Evolutionary conservation across 2,113 vertebrate species (phyloP).

Genomic region (Petaurus breviceps): DNA sequence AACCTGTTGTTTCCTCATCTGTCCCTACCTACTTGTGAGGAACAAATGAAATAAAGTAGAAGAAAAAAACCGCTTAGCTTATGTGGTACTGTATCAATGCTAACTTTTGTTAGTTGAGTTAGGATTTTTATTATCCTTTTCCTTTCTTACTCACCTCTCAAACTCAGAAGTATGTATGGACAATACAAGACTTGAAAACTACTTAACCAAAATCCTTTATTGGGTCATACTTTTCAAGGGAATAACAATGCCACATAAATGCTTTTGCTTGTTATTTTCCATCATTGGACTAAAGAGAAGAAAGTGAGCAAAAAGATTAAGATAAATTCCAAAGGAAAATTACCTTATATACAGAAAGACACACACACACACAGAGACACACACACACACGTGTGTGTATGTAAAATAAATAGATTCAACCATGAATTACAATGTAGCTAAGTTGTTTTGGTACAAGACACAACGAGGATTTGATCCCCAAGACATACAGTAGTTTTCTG

Average conservation of each 20-base stretch:
- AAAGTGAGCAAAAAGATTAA: background rate
- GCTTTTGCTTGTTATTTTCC: background rate
- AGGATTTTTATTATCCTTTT: background rate
- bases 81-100: background rate
- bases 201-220: conserved; percentile 6
- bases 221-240: conserved; percentile 11
- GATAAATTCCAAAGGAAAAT: background rate
- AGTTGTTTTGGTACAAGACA: background rate
- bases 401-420: background rate
- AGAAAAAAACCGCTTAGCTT: background rate
- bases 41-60: background rate
- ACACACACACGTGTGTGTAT: no score
- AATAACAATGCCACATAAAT: conserved; percentile 10
- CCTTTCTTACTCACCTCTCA: background rate
- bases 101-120: background rate
- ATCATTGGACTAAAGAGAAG: conserved; percentile 10
- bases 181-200: background rate
- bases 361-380: no score
- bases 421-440: background rate
- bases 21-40: background rate
- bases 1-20: background rate
- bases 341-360: background rate
- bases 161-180: background rate
- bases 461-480: background rate
- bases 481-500: background rate